Conservation (phyloP, 2,888 invertebrate species). For the Spicauda simplicius region DNA sequence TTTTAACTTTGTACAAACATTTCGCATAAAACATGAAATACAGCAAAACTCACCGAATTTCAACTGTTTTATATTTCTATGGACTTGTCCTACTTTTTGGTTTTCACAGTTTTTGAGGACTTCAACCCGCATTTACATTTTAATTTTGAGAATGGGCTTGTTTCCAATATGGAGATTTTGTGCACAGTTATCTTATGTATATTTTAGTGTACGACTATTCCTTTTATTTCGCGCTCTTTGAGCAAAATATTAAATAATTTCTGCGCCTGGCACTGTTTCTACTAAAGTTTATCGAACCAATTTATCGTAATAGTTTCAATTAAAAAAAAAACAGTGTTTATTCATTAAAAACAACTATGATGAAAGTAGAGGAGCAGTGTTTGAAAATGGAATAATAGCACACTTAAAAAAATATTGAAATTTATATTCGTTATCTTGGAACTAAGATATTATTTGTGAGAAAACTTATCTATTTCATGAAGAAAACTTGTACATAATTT, state of each 20-base stretch:
- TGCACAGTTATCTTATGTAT: too few species aligned
- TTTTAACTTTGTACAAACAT: slow-evolving; percentile 30
- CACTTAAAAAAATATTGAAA: too few species aligned
- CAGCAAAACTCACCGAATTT: slow-evolving; percentile 51
- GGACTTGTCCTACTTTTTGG: slow-evolving; percentile 57
- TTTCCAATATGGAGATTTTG: slow-evolving; percentile 6
- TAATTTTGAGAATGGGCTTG: slow-evolving; percentile 16
- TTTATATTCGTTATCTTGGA: too few species aligned
- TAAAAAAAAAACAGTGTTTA: too few species aligned
- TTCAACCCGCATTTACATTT: slow-evolving; percentile 15
- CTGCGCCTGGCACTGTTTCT: background rate
- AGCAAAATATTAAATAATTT: background rate
- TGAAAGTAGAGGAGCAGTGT: too few species aligned
- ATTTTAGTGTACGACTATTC: background rate
- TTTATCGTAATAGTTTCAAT: too few species aligned
- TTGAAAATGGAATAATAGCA: too few species aligned
- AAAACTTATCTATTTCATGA: too few species aligned
- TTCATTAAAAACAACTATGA: too few species aligned
- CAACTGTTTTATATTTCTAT: slow-evolving; percentile 56
- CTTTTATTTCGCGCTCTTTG: background rate
- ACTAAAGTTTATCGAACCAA: background rate
- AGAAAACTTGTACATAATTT: too few species aligned
- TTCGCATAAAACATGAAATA: slow-evolving; percentile 50
- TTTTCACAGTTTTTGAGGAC: slow-evolving; percentile 36
- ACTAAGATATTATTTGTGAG: too few species aligned